A percentile compares a stretch with the other conserved stretches of the same genome.
These are phyloP conservation scores for Pyrrhura leucotis DNA, from an alignment of 2,797 vertebrate species.

Conservation along the genomic window DNA sequence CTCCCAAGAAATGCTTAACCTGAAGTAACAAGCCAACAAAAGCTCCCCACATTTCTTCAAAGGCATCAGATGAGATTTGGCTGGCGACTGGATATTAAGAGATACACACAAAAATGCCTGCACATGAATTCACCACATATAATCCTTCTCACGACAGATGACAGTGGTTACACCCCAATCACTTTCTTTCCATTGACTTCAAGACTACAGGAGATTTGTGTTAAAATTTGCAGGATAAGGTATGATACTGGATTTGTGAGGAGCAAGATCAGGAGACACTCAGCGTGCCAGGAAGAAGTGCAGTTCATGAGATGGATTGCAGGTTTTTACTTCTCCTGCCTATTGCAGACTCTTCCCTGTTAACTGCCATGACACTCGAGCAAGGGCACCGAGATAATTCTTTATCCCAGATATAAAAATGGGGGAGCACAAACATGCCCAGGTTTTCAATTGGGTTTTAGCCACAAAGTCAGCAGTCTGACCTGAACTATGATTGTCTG, in stretches of 20 bases:
- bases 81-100: not conserved
- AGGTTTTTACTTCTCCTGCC: not conserved
- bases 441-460: constrained; percentile 11
- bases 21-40: not conserved
- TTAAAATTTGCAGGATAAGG: not conserved
- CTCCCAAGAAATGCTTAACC: not conserved
- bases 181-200: not conserved
- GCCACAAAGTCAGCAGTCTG: not conserved
- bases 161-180: not conserved
- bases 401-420: constrained; percentile 30
- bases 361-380: not conserved
- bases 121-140: not conserved
- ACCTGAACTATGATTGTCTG: not conserved
- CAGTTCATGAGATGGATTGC: not conserved
- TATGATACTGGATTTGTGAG: not conserved
- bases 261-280: not conserved
- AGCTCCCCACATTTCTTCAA: not conserved
- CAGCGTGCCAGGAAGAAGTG: not conserved
- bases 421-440: not conserved
- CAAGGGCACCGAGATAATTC: constrained; percentile 14
- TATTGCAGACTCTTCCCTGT: not conserved
- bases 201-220: not conserved
- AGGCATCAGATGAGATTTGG: not conserved
- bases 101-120: not conserved
- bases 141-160: not conserved